Evolutionary conservation across 2,113 vertebrate species (phyloP).

Genomic region (Aviceda subcristata): DNA sequence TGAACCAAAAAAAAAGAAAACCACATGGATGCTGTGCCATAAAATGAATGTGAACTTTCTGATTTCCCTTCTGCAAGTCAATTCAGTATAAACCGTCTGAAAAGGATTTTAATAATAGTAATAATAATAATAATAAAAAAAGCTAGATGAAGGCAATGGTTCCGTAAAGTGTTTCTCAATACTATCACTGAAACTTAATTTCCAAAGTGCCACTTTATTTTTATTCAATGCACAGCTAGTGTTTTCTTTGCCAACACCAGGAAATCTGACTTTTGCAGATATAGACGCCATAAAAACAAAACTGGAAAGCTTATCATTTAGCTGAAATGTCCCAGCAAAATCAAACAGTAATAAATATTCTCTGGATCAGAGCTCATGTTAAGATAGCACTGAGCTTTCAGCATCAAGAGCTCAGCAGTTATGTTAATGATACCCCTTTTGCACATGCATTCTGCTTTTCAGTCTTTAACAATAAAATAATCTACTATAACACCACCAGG

Average conservation of each 20-base stretch:
- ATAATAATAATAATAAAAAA: not conserved
- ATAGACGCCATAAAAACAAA: not conserved
- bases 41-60: not conserved
- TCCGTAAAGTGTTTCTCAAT: slow-evolving; percentile 6
- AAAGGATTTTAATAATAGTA: not conserved
- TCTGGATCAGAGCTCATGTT: not conserved
- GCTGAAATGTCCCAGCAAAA: not conserved
- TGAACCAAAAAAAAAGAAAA: not conserved
- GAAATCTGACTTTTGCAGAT: not conserved
- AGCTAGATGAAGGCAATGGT: not conserved
- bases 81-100: not conserved
- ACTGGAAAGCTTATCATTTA: not conserved
- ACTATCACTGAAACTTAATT: not conserved
- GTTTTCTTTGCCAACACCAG: not conserved
- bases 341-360: not conserved
- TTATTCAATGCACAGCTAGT: not conserved
- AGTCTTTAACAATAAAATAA: not conserved
- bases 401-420: not conserved
- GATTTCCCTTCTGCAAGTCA: not conserved
- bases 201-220: not conserved
- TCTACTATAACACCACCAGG: not conserved
- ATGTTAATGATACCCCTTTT: not conserved
- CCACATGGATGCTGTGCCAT: rapidly evolving
- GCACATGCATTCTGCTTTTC: not conserved
- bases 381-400: not conserved